A percentile compares a stretch with the other conserved stretches of the same genome.
These are phyloP conservation scores for Torymus aiolomorphi DNA, from an alignment of 2,888 invertebrate genomes.

Conservation along the genomic window DNA sequence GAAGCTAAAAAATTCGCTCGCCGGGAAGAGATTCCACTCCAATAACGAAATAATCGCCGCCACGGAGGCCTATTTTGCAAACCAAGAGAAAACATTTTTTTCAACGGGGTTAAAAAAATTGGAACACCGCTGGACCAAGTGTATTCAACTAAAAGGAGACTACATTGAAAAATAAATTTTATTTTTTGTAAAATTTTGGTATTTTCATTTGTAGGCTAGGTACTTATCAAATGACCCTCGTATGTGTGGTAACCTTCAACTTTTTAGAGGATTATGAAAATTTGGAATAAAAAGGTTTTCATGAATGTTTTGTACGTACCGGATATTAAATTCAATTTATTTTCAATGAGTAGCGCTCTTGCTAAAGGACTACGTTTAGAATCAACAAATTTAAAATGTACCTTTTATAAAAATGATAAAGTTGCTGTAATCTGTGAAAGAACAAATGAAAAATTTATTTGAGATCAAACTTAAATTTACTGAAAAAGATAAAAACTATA, in stretches of 20 bases:
- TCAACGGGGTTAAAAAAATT: no score
- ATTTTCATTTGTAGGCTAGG: no score
- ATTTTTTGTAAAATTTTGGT: no score
- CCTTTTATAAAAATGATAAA: constrained; percentile 22
- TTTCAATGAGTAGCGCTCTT: background rate
- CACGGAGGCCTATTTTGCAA: no score
- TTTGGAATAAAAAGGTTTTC: background rate
- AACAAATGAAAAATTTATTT: constrained; percentile 19
- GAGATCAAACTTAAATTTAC: constrained; percentile 3
- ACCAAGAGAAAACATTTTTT: no score
- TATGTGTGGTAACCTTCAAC: background rate
- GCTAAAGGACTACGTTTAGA: background rate
- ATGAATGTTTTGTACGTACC: constrained; percentile 30
- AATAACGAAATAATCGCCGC: no score
- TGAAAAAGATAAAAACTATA: background rate
- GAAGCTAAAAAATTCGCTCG: no score
- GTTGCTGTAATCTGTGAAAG: constrained; percentile 21
- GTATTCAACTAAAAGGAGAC: no score
- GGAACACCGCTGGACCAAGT: no score
- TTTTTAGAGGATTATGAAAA: constrained; percentile 8
- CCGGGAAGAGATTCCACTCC: no score
- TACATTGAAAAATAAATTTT: no score
- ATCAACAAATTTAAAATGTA: background rate
- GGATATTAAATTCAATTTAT: constrained; percentile 28
- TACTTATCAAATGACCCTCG: no score